Base-by-base conservation (phyloP, 2,888 invertebrate species). In the Drosophila colorata region DNA sequence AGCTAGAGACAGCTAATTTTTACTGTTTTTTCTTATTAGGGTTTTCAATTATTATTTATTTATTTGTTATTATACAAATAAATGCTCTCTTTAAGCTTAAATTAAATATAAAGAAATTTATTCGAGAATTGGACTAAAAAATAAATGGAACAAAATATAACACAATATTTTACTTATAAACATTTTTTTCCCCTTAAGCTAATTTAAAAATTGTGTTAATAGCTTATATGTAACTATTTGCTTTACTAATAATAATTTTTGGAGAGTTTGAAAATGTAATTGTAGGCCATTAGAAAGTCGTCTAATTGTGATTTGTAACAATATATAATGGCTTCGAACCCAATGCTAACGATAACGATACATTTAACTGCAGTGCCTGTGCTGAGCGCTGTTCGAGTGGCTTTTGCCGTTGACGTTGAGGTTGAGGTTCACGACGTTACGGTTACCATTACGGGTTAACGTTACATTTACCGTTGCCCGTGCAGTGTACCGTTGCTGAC, bases 331-430 rank as follows among this genome's bases (percentile, higher is more conserved):
- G 74, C 55, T 64, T 59, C 69, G 60, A 57, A 51, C 60, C 57
- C 60, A 83, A 80, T 67, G 74, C 44, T 77, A 76, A 85, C 80
- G 88, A 69, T 86, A 86, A 85, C 80, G 88, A 69, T 86, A 86
- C 87, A 83, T 87, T 82, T 89, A 85, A 89, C 88, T 86, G 80
- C 65, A 72, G 74, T 74, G 61, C 61, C 49, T 58, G 44, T 49
- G 60, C 55, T 72, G 77, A 72, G 66, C 58, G 74, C 55, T 74
- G 57, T 64, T 88, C 81, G 61, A 88, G 87, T 87, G 69, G 73
- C 51, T 57, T 46, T 53, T 28, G 40, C 58, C 69, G 53, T 48
- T 66, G 59, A 43, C 41, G 43, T 57, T 61, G 40, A 14, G 40
- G 72, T 77, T 59, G 25, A 43, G 38, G 56, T 60, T 66, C 23